Percentiles rank a stretch among this genome's conserved stretches.
Evolutionary conservation across 2,888 invertebrate genomes (phyloP).

Genomic region (Cantharis lateralis): DNA sequence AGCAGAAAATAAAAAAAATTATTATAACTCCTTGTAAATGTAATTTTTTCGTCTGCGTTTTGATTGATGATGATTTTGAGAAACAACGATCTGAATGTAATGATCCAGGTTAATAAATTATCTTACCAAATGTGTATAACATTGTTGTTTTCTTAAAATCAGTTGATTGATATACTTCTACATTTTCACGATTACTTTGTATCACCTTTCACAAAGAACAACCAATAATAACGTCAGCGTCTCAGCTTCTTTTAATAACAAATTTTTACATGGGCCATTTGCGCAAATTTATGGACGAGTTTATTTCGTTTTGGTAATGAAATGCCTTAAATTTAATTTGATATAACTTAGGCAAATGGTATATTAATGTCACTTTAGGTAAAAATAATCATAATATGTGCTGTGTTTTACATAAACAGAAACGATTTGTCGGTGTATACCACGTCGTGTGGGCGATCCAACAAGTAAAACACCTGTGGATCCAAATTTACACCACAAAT

Average conservation of each 20-base stretch:
- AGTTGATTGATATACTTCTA: background rate
- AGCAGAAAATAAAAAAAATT: background rate
- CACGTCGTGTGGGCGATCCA: conserved; percentile 21
- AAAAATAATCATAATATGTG: background rate
- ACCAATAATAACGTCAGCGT: background rate
- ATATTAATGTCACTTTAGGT: background rate
- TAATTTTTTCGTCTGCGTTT: background rate
- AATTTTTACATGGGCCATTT: background rate
- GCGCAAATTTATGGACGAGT: background rate
- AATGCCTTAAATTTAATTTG: background rate
- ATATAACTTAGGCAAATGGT: background rate
- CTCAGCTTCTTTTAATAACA: background rate
- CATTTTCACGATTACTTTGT: background rate
- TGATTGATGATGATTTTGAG: background rate
- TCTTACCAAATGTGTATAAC: background rate
- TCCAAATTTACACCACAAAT: conserved; percentile 24
- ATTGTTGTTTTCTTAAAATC: background rate
- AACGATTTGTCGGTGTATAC: conserved; percentile 11
- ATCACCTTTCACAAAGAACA: background rate
- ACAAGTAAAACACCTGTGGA: conserved; percentile 30
- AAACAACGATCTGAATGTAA: background rate
- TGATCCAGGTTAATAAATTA: background rate
- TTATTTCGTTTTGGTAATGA: background rate
- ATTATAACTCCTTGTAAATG: background rate
- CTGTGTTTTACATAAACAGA: background rate